phyloP scores from a whole-genome alignment of 2,888 invertebrate species.

The Eupithecia tripunctaria region DNA sequence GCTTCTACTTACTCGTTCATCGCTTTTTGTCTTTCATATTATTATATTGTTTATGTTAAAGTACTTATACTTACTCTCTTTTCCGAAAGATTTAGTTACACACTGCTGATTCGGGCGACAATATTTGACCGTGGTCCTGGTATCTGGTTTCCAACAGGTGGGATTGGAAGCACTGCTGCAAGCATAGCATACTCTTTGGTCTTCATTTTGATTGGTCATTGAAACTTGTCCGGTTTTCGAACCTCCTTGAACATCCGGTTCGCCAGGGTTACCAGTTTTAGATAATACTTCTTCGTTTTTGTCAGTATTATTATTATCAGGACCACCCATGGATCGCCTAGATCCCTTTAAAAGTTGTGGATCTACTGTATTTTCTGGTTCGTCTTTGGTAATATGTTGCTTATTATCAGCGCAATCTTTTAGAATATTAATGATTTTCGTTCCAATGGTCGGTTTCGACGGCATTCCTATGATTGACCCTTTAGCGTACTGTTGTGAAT shows the following conservation, averaged over 20 bases:
- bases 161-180: constrained; percentile 66
- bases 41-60: not conserved
- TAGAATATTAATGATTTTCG: constrained; percentile 18
- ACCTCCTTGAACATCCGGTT: not conserved
- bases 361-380: not conserved
- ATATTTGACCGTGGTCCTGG: constrained; percentile 69
- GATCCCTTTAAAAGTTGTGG: constrained; percentile 12
- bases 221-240: constrained; percentile 13
- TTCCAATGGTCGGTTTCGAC: not conserved
- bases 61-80: constrained; percentile 50
- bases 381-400: constrained; percentile 8
- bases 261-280: not conserved
- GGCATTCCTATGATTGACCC: not conserved
- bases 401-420: constrained; percentile 39
- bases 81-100: constrained; percentile 61
- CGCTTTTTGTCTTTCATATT: not conserved
- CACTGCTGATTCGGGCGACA: constrained; percentile 65
- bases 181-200: constrained; percentile 65
- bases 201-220: constrained; percentile 13
- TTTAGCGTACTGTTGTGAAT: not conserved
- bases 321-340: constrained; percentile 26
- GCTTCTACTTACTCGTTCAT: not conserved
- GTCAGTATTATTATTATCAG: constrained; percentile 11
- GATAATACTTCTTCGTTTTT: constrained; percentile 1
- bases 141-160: constrained; percentile 63